Evolutionary conservation across 2,113 vertebrate species (phyloP), one percentile per base, ranked within the genome.

Genomic region (Tachuris rubrigastra): DNA sequence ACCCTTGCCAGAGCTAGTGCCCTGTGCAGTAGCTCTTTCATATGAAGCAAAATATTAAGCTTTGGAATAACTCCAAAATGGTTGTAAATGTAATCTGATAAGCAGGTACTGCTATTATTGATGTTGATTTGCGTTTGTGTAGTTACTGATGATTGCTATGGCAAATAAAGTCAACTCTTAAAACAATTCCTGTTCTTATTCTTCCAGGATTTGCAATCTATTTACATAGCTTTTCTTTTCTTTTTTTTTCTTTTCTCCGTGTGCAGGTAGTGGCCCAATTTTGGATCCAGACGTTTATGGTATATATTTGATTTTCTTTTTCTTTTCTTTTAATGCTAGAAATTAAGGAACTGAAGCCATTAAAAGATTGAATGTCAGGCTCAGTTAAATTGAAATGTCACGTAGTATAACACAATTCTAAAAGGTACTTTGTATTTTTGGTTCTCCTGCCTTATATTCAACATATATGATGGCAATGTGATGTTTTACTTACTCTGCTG

Each of bases 261-360:
- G 71, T 98, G 80, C 94, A 98, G 98, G 97, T 96, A 96, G 93
- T 96, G 98, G 97, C 83, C 94, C 98, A 81, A 97, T 98, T 96
- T 97, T 98, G 91, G 96, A 98, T 82, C 98, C 98, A 97, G 95
- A 96, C 20, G 96, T 98, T 97, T 98, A 98, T 97, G 98, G 98
- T 98, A 98, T 93, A 95, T 98, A 98, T 98, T 95, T 91, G 46
- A 76, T 93, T 96, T 97, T 86, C 85, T 71, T 92, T 95, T 95
- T 94, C 86, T 96, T 92, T 80, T 94, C 13, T 96, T 82, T 77
- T 87, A 84, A 66, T 58, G 69, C 80, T 93, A 68, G 91, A 63
- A 95, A 90, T 94, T 50, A 93, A 97, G 83, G 85, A 88, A 81
- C 52, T 90, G 66, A 96, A 95, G 77, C 66, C 75, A 87, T 73